A percentile compares a stretch with the other conserved stretches of the same genome.
These are phyloP conservation scores for Drosophila bocki DNA, from an alignment of 1,140 invertebrate genomes.

Conservation along the genomic window DNA sequence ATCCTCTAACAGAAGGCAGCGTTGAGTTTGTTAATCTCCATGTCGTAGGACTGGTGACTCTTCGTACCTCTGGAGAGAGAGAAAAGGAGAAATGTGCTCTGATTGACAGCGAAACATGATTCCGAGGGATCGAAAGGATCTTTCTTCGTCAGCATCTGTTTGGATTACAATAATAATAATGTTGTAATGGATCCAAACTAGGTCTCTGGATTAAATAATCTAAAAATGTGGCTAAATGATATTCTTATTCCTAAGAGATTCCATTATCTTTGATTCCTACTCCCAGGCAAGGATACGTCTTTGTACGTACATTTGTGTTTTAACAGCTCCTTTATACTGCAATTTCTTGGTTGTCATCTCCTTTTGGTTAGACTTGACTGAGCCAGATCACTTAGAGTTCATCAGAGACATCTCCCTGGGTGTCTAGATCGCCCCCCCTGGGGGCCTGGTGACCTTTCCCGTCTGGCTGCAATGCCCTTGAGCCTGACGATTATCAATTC, in stretches of 20 bases:
- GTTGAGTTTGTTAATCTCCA: conserved; percentile 2
- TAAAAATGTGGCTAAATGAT: neutral
- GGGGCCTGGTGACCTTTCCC: conserved; percentile 50
- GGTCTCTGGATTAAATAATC: neutral
- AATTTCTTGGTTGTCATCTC: neutral
- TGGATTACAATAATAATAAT: neutral
- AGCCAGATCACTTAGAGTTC: conserved; percentile 1
- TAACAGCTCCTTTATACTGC: too few species aligned
- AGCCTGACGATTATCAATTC: conserved; percentile 68
- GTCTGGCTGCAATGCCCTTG: conserved; percentile 38
- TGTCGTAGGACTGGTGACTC: conserved; percentile 6
- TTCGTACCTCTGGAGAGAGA: neutral
- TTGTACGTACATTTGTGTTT: too few species aligned
- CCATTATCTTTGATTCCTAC: neutral
- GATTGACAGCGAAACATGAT: conserved; percentile 21
- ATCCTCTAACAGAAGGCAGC: conserved; percentile 19
- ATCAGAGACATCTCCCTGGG: neutral
- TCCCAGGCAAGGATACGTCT: too few species aligned
- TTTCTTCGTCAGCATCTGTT: neutral
- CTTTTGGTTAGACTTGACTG: neutral
- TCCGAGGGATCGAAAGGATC: neutral
- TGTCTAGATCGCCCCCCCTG: neutral
- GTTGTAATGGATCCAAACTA: neutral
- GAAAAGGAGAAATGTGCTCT: neutral
- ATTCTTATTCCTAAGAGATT: neutral